Percentiles rank a stretch among this genome's conserved stretches.
Evolutionary conservation across 2,113 vertebrate species (phyloP).

Genomic region (Axis porcinus): DNA sequence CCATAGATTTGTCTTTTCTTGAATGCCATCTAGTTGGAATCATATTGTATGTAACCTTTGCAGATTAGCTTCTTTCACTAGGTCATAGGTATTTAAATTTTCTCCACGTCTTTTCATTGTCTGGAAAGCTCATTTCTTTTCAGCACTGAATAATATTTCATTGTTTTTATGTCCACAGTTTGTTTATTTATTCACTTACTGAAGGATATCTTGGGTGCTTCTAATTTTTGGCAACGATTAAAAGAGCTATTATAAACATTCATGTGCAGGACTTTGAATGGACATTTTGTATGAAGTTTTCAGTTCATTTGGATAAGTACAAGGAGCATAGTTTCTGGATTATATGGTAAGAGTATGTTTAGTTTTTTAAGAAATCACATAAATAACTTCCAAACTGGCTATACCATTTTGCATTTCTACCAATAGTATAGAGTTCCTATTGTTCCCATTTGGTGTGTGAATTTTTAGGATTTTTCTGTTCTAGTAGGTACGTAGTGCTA

Average conservation of each 20-base stretch:
- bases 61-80: not conserved
- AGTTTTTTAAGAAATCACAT: not conserved
- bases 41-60: not conserved
- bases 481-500: not conserved
- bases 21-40: not conserved
- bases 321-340: not conserved
- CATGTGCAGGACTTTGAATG: not conserved
- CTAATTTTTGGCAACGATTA: not conserved
- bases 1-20: not conserved
- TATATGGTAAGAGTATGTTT: not conserved
- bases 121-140: not conserved
- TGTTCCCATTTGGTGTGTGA: not conserved
- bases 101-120: not conserved
- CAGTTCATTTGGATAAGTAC: not conserved
- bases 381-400: not conserved
- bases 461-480: not conserved
- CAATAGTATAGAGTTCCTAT: not conserved
- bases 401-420: not conserved
- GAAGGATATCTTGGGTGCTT: not conserved
- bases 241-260: not conserved
- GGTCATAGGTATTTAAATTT: not conserved
- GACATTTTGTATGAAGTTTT: not conserved
- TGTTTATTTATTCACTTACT: not conserved
- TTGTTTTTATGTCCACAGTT: not conserved
- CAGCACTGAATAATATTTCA: not conserved